Evolutionary conservation across 1,140 invertebrate genomes (phyloP).

Genomic region (Zophobas morio): DNA sequence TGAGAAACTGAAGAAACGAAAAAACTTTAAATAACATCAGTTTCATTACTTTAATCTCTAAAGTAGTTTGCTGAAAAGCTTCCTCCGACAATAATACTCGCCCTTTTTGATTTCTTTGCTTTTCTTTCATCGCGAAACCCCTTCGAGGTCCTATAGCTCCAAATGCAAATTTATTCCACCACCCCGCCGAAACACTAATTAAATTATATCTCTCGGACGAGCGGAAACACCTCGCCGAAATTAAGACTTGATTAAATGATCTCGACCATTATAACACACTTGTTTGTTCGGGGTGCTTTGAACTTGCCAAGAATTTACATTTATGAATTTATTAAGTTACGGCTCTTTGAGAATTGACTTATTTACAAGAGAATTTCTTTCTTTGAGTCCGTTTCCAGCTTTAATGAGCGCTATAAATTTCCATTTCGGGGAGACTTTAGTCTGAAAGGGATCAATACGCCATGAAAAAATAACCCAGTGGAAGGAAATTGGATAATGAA

Average conservation of each 20-base stretch:
- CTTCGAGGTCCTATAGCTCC: not conserved
- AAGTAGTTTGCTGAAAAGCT: no score
- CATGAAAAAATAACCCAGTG: no score
- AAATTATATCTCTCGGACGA: slow-evolving; percentile 6
- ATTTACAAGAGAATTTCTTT: not conserved
- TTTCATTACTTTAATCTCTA: no score
- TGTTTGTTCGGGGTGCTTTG: slow-evolving; percentile 2
- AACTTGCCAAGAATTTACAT: slow-evolving; percentile 14
- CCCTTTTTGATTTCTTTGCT: no score
- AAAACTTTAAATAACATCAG: no score
- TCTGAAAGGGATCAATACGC: no score
- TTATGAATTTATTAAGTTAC: slow-evolving; percentile 13
- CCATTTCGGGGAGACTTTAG: no score
- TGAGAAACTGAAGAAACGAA: no score
- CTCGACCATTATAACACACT: slow-evolving; percentile 3
- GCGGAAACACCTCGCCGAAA: slow-evolving; percentile 4
- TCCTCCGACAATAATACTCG: no score
- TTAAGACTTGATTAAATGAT: slow-evolving; percentile 24
- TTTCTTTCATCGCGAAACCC: not conserved
- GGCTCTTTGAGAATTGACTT: not conserved
- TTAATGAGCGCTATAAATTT: not conserved
- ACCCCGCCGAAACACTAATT: slow-evolving; percentile 27
- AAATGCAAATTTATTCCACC: slow-evolving; percentile 40
- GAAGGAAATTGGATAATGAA: no score
- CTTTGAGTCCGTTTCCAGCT: not conserved